phyloP scores from a whole-genome alignment of 2,113 vertebrate genomes.

The Eptesicus fuscus region DNA sequence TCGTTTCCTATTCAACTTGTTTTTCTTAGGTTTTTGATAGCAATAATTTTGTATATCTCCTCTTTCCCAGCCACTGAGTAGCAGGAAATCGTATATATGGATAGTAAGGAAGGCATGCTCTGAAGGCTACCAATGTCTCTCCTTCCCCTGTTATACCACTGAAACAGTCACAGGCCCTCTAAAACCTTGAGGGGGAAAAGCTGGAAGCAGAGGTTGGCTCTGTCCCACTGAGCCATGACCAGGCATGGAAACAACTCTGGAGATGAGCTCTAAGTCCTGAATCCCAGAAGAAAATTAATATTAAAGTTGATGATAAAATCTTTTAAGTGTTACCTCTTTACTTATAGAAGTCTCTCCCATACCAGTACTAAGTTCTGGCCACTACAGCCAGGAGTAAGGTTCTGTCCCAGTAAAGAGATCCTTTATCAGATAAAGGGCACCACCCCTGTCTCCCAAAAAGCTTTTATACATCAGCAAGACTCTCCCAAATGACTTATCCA shows the following conservation, averaged over 20 bases:
- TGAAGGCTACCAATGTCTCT: neutral
- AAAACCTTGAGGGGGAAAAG: neutral
- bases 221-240: neutral
- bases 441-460: neutral
- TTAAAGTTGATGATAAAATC: neutral
- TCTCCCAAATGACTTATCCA: neutral
- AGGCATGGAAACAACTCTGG: neutral
- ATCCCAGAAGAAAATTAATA: neutral
- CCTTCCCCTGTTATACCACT: neutral
- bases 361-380: neutral
- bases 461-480: neutral
- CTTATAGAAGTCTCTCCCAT: neutral
- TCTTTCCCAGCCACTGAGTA: neutral
- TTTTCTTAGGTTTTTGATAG: neutral
- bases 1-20: neutral
- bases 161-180: neutral
- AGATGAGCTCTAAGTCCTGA: neutral
- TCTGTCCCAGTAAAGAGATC: neutral
- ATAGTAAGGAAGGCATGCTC: neutral
- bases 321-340: neutral
- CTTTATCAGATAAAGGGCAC: neutral
- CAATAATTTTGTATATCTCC: neutral
- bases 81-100: neutral
- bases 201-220: neutral
- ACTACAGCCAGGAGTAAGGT: neutral